Conservation (phyloP, 1,140 invertebrate species). For the Cydia fagiglandana region DNA sequence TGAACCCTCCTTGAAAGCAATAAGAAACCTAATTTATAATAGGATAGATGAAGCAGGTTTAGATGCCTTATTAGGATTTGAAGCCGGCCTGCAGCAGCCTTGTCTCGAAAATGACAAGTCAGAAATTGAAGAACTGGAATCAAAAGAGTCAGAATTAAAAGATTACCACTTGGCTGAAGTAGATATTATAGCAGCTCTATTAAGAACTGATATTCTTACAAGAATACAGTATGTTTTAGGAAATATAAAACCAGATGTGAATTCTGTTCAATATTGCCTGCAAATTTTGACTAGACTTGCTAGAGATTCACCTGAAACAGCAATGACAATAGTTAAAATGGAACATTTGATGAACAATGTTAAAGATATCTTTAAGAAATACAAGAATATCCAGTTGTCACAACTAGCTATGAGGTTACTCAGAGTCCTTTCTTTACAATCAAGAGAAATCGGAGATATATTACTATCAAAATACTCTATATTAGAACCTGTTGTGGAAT, state of each 20-base stretch:
- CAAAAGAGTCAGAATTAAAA: constrained; percentile 85
- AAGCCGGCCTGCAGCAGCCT: constrained; percentile 83
- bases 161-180: constrained; percentile 91
- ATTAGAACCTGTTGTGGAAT: constrained; percentile 71
- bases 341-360: constrained; percentile 81
- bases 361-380: constrained; percentile 80
- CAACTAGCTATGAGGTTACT: constrained; percentile 77
- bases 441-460: constrained; percentile 60
- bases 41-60: constrained; percentile 88
- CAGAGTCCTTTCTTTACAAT: constrained; percentile 74
- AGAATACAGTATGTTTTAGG: constrained; percentile 86
- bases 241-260: constrained; percentile 82
- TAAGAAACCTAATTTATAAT: constrained; percentile 87
- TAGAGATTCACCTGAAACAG: constrained; percentile 83
- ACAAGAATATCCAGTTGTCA: constrained; percentile 44
- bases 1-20: constrained; percentile 85
- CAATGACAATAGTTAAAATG: constrained; percentile 80
- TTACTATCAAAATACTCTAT: constrained; percentile 73
- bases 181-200: constrained; percentile 85
- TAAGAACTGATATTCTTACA: constrained; percentile 88
- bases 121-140: constrained; percentile 79
- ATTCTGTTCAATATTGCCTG: constrained; percentile 83
- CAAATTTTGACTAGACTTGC: constrained; percentile 86
- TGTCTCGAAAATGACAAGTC: constrained; percentile 79
- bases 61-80: constrained; percentile 84